Evolutionary conservation across 2,888 invertebrate genomes (phyloP).

Genomic region (Acanthosoma haemorrhoidale): DNA sequence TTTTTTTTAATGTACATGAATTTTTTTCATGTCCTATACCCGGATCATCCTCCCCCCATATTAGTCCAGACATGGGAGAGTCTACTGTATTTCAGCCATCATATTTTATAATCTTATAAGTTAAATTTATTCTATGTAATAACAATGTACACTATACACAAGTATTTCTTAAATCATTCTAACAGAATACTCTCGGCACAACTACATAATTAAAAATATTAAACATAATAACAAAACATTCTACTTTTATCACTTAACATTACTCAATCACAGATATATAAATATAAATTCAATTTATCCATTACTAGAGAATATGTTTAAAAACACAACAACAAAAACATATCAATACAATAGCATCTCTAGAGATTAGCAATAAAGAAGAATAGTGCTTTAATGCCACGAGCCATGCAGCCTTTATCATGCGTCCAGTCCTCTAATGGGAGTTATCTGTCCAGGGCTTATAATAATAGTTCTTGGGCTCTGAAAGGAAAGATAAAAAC

Average conservation of each 20-base stretch:
- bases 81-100: too few species aligned
- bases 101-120: too few species aligned
- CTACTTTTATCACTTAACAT: neutral
- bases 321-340: constrained; percentile 1
- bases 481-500: constrained; percentile 26
- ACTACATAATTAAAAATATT: neutral
- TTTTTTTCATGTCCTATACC: too few species aligned
- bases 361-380: constrained; percentile 6
- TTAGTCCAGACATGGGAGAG: too few species aligned
- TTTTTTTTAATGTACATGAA: too few species aligned
- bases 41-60: too few species aligned
- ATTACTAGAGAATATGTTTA: too few species aligned
- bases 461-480: constrained; percentile 30
- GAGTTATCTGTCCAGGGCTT: constrained; percentile 30
- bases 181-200: too few species aligned
- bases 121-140: too few species aligned
- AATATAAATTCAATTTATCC: neutral
- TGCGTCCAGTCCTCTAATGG: constrained; percentile 31
- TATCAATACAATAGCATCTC: neutral
- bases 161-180: too few species aligned
- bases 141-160: too few species aligned
- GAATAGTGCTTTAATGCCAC: neutral
- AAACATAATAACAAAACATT: neutral
- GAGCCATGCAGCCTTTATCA: constrained; percentile 14
- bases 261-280: neutral